Conservation (phyloP, 2,888 invertebrate genomes). For the Lasioglossum villosulum region DNA sequence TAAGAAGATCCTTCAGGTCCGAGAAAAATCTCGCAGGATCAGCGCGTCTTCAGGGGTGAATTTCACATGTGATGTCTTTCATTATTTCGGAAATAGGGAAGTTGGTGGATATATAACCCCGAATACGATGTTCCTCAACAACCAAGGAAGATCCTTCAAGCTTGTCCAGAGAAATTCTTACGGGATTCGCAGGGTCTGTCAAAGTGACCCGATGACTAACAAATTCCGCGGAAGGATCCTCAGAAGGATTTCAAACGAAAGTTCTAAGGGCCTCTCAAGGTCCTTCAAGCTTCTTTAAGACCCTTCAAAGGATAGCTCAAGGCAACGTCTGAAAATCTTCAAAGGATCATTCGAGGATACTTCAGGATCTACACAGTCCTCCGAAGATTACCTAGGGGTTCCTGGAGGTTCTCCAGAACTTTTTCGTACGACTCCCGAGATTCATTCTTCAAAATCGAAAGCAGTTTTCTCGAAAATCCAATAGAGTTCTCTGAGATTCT, state of each 20-base stretch:
- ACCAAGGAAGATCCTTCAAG: neutral
- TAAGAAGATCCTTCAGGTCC: too few relatives aligned
- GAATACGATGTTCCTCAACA: neutral
- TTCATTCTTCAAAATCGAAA: neutral
- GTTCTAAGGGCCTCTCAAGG: neutral
- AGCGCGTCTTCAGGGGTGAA: constrained; percentile 42
- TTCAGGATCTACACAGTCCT: neutral
- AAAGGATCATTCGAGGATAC: neutral
- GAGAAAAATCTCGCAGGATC: constrained; percentile 28
- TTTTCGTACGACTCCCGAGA: neutral
- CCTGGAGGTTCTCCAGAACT: neutral
- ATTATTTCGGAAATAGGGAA: neutral
- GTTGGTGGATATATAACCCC: neutral
- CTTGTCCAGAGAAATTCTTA: neutral
- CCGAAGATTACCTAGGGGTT: neutral
- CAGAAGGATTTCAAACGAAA: neutral
- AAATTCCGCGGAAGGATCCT: neutral
- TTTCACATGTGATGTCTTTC: neutral
- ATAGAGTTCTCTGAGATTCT: neutral
- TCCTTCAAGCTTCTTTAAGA: neutral
- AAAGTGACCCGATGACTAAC: neutral
- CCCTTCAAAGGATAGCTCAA: neutral
- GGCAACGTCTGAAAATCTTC: neutral
- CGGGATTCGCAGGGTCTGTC: neutral
- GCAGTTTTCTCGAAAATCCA: neutral